Evolutionary conservation across 1,140 invertebrate genomes (phyloP).

Genomic region (Pogonognathellus flavescens): DNA sequence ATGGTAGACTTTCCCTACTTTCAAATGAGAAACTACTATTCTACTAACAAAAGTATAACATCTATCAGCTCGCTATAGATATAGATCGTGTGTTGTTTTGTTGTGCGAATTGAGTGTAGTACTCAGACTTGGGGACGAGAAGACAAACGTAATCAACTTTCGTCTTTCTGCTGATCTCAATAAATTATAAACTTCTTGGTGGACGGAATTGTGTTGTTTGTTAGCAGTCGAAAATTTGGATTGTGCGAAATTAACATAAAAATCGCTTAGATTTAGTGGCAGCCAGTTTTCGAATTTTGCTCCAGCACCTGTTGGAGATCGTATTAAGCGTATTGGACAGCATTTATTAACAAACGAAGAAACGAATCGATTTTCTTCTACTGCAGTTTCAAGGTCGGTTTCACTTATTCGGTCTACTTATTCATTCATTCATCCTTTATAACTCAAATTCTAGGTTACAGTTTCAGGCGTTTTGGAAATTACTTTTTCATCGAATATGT

Average conservation of each 20-base stretch:
- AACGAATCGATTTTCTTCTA: constrained; percentile 46
- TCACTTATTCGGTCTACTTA: constrained; percentile 44
- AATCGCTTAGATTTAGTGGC: no score
- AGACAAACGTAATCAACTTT: constrained; percentile 36
- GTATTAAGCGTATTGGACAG: constrained; percentile 12
- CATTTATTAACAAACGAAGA: constrained; percentile 26
- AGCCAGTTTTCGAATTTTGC: neutral
- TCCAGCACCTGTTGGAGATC: constrained; percentile 26
- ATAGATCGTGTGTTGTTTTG: no score
- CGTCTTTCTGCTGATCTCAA: constrained; percentile 44
- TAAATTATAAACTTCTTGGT: neutral
- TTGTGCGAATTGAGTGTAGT: neutral
- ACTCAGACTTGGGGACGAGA: no score
- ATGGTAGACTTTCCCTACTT: constrained; percentile 42
- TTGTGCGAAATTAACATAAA: neutral
- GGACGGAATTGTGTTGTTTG: neutral
- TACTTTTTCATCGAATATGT: neutral
- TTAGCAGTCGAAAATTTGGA: neutral
- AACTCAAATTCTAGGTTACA: constrained; percentile 3
- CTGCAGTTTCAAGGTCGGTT: constrained; percentile 43
- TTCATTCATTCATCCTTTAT: neutral
- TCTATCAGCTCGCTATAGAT: no score
- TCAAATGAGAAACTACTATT: constrained; percentile 37
- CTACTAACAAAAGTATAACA: neutral
- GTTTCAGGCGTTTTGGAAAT: neutral